Evolutionary conservation across 2,113 vertebrate genomes (phyloP).

Genomic region (Scartelaos histophorus): DNA sequence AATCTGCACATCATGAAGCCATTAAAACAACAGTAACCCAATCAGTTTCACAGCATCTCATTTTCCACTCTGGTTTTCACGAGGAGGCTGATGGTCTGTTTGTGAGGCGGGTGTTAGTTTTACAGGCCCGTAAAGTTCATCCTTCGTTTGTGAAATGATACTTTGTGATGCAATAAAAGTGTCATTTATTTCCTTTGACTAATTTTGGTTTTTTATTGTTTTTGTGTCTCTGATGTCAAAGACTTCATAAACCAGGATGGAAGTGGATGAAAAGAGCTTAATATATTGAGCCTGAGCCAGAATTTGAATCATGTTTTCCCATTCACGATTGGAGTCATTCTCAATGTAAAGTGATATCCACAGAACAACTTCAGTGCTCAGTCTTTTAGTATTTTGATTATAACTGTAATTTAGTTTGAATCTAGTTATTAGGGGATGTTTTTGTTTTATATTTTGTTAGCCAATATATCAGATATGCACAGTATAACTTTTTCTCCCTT

Average conservation of each 20-base stretch:
- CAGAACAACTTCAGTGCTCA: no score
- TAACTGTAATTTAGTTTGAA: no score
- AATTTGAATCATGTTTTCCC: background rate
- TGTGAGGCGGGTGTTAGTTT: constrained; percentile 13
- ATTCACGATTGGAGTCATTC: background rate
- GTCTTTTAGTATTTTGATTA: no score
- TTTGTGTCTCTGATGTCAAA: background rate
- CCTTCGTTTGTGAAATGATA: constrained; percentile 27
- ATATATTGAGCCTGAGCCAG: background rate
- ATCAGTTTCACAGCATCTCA: constrained; percentile 11
- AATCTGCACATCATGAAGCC: background rate
- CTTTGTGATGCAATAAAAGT: constrained; percentile 29
- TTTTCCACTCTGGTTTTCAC: background rate
- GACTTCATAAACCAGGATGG: background rate
- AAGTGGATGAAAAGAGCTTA: background rate
- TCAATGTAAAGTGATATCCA: no score
- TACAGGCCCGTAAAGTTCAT: constrained; percentile 25
- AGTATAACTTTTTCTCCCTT: no score
- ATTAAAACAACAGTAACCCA: constrained; percentile 49
- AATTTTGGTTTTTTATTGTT: background rate
- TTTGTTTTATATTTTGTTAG: no score
- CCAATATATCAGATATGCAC: no score
- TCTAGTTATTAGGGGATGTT: no score
- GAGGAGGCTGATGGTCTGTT: background rate
- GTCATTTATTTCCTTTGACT: constrained; percentile 2